Evolutionary conservation across 1,140 invertebrate species (phyloP), one percentile per base, ranked within the genome.

Genomic region (Meloidogyne floridensis): DNA sequence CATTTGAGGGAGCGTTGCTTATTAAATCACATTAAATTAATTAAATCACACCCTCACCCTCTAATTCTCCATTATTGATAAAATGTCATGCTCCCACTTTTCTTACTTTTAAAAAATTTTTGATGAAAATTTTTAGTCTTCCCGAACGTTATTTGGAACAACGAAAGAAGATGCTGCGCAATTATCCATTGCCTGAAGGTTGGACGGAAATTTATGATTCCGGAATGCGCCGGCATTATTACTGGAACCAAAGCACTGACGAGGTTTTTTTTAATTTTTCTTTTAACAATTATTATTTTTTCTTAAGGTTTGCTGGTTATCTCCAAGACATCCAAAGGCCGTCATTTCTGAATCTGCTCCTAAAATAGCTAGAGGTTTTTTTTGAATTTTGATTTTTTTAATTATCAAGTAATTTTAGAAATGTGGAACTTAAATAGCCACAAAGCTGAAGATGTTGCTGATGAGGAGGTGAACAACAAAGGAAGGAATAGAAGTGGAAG

Each of bases 231-330:
- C 92, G 94, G 84, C 95, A 95, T 91, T 98, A 97, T 91, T 98
- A 96, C 90, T 98, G 96, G 96, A 95, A 96, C 90, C 93, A 93
- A 86, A 92, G 93, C 76, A 95, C 94, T 83, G 95, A 97, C 92
- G 92, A 95, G 82, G 97, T 99, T 47, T n/a, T 13, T 71, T 43
- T 43, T 9, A 42, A 54, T 11, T 54, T 54, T 54, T 54, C 2
- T 54, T 59, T 59, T 15, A 59, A 59, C 0, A 56, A 10, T 56
- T 56, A 78, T 10, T n/a, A 32, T 6, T 53, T 77, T 32, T 10
- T 18, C 32, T 69, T 32, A 42, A 79, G 77, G 77, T 79, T 1
- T 88, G 77, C 56, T 89, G 88, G 88, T 77, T 90, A 11, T 88
- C 88, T 6, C 88, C 88, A 65, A 81, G 79, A 74, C 88, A 89